phyloP scores from a whole-genome alignment of 2,113 vertebrate genomes.

The Halcyon malimbica region DNA sequence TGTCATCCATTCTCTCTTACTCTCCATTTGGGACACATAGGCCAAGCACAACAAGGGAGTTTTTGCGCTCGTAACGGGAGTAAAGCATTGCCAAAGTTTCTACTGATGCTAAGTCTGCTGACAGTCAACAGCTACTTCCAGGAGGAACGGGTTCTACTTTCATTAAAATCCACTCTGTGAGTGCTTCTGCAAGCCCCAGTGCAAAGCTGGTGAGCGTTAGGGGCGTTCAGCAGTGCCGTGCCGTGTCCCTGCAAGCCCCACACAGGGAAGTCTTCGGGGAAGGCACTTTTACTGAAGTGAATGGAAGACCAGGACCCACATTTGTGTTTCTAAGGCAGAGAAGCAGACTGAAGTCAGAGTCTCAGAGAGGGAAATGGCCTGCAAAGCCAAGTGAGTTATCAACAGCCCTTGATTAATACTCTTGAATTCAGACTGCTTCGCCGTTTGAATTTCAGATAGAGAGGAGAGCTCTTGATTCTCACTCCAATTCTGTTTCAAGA shows the following conservation, averaged over 20 bases:
- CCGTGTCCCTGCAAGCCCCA: not conserved
- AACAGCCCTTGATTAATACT: not conserved
- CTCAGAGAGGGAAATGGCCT: not conserved
- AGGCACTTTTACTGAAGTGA: not conserved
- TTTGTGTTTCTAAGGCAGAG: not conserved
- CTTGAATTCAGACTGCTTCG: not conserved
- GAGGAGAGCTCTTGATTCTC: not conserved
- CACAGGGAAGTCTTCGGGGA: not conserved
- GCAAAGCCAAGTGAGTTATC: not conserved
- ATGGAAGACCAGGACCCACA: accelerated
- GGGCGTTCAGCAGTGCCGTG: not conserved
- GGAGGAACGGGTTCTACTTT: not conserved
- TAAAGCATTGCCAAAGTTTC: not conserved
- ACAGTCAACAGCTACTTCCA: not conserved
- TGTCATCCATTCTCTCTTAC: not conserved
- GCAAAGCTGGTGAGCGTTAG: not conserved
- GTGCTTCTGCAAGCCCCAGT: not conserved
- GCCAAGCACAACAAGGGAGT: not conserved
- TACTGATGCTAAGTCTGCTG: not conserved
- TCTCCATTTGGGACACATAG: not conserved
- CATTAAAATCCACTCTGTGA: not conserved
- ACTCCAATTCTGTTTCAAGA: not conserved
- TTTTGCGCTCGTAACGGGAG: not conserved
- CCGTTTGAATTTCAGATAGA: not conserved
- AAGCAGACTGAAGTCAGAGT: not conserved